phyloP scores from a whole-genome alignment of 2,888 invertebrate species.

The Phengaris alcon region DNA sequence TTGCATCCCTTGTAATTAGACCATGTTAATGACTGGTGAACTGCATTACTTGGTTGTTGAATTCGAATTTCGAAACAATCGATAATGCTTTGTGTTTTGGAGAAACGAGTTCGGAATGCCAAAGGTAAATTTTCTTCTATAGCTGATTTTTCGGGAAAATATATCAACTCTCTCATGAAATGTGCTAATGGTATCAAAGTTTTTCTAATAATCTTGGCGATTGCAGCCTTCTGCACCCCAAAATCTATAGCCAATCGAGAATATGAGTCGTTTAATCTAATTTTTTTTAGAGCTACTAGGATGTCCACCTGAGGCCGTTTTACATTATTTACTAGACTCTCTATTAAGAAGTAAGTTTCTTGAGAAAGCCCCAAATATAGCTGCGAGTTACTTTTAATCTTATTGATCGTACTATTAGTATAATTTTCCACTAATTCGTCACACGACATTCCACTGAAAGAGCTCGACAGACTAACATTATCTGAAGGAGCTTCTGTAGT shows the following conservation, averaged over 20 bases:
- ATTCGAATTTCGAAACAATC: constrained; percentile 48
- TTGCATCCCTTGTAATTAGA: constrained; percentile 46
- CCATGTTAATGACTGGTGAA: constrained; percentile 45
- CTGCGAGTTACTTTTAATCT: constrained; percentile 1
- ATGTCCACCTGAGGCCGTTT: not conserved
- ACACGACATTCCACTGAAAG: not conserved
- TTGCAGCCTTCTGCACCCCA: not conserved
- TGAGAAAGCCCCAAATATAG: not conserved
- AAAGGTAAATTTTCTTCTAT: constrained; percentile 1
- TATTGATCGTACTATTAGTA: not conserved
- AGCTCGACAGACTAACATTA: constrained; percentile 1
- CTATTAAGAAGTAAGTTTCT: not conserved
- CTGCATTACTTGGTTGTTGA: constrained; percentile 43
- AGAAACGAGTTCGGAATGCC: not conserved
- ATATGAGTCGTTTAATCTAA: not conserved
- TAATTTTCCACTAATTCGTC: constrained; percentile 1
- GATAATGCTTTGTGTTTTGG: constrained; percentile 37
- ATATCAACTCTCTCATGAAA: constrained; percentile 1
- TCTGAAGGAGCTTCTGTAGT: constrained; percentile 1
- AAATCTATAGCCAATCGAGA: not conserved
- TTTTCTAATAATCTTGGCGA: not conserved
- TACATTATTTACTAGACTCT: not conserved
- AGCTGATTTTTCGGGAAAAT: not conserved
- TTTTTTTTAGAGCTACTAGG: not conserved
- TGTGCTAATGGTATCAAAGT: not conserved